Evolutionary conservation across 2,113 vertebrate genomes (phyloP).

Genomic region (Smithornis capensis): DNA sequence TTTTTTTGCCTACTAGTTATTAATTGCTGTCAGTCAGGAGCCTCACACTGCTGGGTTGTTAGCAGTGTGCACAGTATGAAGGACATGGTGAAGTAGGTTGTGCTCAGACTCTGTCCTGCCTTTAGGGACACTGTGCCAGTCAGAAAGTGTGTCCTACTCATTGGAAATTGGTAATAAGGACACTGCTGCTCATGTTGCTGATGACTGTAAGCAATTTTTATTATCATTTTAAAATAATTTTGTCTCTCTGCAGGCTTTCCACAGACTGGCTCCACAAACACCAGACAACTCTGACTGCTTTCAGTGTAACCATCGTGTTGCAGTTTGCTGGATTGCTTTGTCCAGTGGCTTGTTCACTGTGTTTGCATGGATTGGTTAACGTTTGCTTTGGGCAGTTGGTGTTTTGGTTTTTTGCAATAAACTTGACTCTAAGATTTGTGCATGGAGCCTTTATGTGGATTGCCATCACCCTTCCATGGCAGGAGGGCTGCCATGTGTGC

Average conservation of each 20-base stretch:
- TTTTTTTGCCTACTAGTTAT: accelerated
- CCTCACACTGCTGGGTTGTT: accelerated
- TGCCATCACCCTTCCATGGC: accelerated
- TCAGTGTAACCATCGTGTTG: accelerated
- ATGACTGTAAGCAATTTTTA: not conserved
- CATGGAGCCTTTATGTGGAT: accelerated
- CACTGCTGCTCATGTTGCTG: not conserved
- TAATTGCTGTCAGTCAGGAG: accelerated
- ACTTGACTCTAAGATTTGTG: not conserved
- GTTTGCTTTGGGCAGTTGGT: not conserved
- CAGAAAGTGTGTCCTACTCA: accelerated
- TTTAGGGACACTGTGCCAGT: accelerated
- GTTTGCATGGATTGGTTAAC: not conserved
- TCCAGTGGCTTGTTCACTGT: accelerated
- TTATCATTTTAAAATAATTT: not conserved
- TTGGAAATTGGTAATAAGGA: not conserved
- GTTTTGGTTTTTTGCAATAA: not conserved
- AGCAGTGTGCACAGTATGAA: accelerated
- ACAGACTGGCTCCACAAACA: accelerated
- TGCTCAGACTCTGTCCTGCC: not conserved
- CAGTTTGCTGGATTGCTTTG: not conserved
- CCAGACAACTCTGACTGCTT: not conserved
- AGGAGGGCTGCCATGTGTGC: not conserved
- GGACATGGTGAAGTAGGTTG: accelerated
- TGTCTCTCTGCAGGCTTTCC: not conserved